Evolutionary conservation across 2,888 invertebrate species (phyloP).

Genomic region (Keiferia lycopersicella): DNA sequence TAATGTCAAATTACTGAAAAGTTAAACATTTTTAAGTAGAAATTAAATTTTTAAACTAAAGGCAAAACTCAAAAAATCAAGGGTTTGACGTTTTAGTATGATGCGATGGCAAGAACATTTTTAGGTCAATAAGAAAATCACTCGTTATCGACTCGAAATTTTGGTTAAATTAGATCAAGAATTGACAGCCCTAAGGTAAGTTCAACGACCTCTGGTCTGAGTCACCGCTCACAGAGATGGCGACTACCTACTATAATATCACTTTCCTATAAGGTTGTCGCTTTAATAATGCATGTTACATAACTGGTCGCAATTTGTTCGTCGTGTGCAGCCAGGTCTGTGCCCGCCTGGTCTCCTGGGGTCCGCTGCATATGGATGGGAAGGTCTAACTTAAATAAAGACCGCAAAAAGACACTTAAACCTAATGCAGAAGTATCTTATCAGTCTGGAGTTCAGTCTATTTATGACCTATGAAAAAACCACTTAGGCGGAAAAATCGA

Average conservation of each 20-base stretch:
- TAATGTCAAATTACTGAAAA: too few species aligned
- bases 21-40: too few species aligned
- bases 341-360: conserved; percentile 7
- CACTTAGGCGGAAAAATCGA: too few species aligned
- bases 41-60: too few species aligned
- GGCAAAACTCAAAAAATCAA: too few species aligned
- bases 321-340: conserved; percentile 31
- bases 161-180: neutral
- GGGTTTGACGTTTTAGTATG: too few species aligned
- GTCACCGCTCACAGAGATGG: conserved; percentile 59
- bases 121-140: too few species aligned
- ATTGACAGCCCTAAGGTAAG: conserved; percentile 45
- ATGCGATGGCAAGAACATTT: too few species aligned
- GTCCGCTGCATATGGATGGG: neutral
- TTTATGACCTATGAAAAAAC: too few species aligned
- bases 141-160: too few species aligned
- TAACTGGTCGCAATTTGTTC: conserved; percentile 74
- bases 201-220: conserved; percentile 58
- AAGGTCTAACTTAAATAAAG: neutral
- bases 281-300: conserved; percentile 79
- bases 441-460: neutral
- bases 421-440: too few species aligned
- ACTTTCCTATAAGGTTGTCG: conserved; percentile 78
- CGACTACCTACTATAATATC: conserved; percentile 68
- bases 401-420: too few species aligned